Base-by-base conservation (phyloP, 1,140 invertebrate genomes). In the Conopomorpha cramerella region DNA sequence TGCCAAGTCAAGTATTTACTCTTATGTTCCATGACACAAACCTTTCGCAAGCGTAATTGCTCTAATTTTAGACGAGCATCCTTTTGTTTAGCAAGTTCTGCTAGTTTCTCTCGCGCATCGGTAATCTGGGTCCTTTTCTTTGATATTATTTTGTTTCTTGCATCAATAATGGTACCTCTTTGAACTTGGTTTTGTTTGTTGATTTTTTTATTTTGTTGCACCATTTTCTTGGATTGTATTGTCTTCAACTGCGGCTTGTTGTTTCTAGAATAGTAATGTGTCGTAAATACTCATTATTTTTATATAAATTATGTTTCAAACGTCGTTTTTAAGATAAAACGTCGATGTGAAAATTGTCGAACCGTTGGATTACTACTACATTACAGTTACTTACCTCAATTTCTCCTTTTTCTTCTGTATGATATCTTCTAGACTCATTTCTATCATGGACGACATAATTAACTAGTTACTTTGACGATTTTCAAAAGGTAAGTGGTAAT, bases 71-170 rank as follows among this genome's bases (percentile, higher is more conserved):
- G 54, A 39, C 86, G 64, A 15, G 85, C 85, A 71, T 88, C 86
- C 34, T 77, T 83, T 43, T 85, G 83, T 47, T 85, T 86, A 2
- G 84, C 84, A 38, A 86, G 77, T 62, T 85, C 78, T 13, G 81
- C 81, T 16, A 88, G 60, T 52, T 85, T 86, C 46, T 87, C 86
- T 39, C 86, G 63, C 1, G 86, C 86, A 76, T 88, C 86, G 2
- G 74, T 79, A 19, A 88, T 73, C 41, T 85, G 82, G 29, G 78
- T 78, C 17, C 85, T 71, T 45, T 86, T 86, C 41, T 86, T 86
- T 29, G 83, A 81, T 46, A 87, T 85, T 34, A 88, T 87, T 67
- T 84, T 85, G 40, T 83, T 77, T 36, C 87, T 66, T 14, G 86
- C 86, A 80, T 89, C 86, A 17, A 50, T 19, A 11, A 65, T 41